Evolutionary conservation across 2,888 invertebrate species (phyloP), one percentile per base, ranked within the genome.

Genomic region (Nymphalis polychloros): DNA sequence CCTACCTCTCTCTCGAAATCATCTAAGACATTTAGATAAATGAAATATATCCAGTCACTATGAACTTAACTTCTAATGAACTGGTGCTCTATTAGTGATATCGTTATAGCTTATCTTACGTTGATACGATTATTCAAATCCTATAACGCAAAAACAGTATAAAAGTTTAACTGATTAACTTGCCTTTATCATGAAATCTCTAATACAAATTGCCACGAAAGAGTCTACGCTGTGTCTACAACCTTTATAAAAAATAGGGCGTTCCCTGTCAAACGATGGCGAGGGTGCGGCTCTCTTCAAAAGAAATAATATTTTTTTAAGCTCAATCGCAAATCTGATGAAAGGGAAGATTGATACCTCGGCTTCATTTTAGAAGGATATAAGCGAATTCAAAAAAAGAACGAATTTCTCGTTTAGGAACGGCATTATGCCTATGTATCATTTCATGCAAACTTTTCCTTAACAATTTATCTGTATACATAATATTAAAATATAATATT

Each of bases 321-420:
- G 73, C 74, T 77, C 76, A 76, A 77, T 76, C 73, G 69, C 49
- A 73, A 73, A 73, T 78, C 76, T 75, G 74, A 76, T 78, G 79
- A 81, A 80, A 79, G 77, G 79, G 77, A 72, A 70, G 78, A 77
- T 81, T 83, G 61, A 67, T 83, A 79, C 74, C 74, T 70, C 63
- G 59, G 72, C 75, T 69, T 71, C 77, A 75, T 71, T 70, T 67
- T 55, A 60, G 73, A 66, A 17, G 71, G 65, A 68, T 65, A 68
- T 55, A 19, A 48, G 60, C n/a, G 57, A 61, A 61, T 70, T 47
- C 52, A 60, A 60, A 49, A 49, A 50, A 59, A 64, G 53, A 23
- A 53, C 23, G 35, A 35, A 27, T 13, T 41, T 31, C 5, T 31
- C 27, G 27, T 31, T 31, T 6, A 27, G 27, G 3, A 27, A 27